Percentiles rank a stretch among this genome's conserved stretches.
Evolutionary conservation across 2,888 invertebrate species (phyloP).

Genomic region (Mesoligia furuncula): DNA sequence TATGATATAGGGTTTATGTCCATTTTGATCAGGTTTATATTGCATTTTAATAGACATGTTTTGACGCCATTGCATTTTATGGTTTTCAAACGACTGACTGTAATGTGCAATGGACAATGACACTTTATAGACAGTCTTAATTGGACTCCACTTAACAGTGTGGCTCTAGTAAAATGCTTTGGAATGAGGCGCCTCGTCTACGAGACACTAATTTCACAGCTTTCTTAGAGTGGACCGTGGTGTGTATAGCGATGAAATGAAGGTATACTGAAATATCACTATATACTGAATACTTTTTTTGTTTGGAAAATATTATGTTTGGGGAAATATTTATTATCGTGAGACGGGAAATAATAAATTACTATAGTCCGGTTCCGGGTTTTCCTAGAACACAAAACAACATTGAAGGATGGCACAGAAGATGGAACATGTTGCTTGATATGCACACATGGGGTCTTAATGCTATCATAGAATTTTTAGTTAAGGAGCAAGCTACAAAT

Average conservation of each 20-base stretch:
- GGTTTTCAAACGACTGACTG: constrained; percentile 42
- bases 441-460: too few relatives aligned
- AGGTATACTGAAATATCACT: too few relatives aligned
- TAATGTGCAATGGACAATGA: constrained; percentile 45
- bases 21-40: constrained; percentile 39
- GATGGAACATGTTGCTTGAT: too few relatives aligned
- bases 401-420: too few relatives aligned
- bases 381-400: too few relatives aligned
- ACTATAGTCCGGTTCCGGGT: too few relatives aligned
- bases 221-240: background rate
- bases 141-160: constrained; percentile 42
- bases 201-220: constrained; percentile 14
- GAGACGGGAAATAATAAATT: too few relatives aligned
- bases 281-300: too few relatives aligned
- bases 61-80: constrained; percentile 52
- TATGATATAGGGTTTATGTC: constrained; percentile 22
- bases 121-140: constrained; percentile 52
- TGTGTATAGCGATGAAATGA: background rate
- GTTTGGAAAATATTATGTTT: too few relatives aligned
- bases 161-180: constrained; percentile 6
- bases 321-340: too few relatives aligned
- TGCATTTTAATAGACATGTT: constrained; percentile 50
- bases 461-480: too few relatives aligned
- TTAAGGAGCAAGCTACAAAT: too few relatives aligned
- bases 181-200: background rate